Conservation (phyloP, 1,140 invertebrate genomes). For the Philaenus spumarius region DNA sequence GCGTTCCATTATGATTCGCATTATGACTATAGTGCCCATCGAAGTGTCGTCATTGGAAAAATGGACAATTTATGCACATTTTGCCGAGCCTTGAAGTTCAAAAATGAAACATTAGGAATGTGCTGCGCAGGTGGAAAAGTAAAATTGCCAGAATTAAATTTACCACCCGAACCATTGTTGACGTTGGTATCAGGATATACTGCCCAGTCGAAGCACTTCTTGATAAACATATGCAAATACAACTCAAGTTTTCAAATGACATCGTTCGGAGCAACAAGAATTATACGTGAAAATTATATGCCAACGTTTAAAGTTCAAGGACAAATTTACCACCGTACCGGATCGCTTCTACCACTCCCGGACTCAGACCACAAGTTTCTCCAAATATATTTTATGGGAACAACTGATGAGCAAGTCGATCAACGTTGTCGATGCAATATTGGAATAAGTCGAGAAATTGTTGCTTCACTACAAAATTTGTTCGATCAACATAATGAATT, state of each 20-base stretch:
- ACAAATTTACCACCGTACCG: conserved; percentile 33
- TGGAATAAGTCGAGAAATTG: conserved; percentile 34
- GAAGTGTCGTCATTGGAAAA: conserved; percentile 16
- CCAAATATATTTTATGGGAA: conserved; percentile 40
- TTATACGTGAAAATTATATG: conserved; percentile 26
- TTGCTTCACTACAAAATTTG: conserved; percentile 34
- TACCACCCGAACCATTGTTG: background rate
- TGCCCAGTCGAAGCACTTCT: conserved; percentile 22
- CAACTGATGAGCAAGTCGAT: conserved; percentile 38
- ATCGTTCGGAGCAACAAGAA: conserved; percentile 32
- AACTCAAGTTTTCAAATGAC: conserved; percentile 30
- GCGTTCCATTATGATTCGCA: conserved; percentile 23
- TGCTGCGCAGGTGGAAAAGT: conserved; percentile 12
- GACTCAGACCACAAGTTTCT: conserved; percentile 30
- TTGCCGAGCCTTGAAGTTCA: conserved; percentile 13
- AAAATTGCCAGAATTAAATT: conserved; percentile 4
- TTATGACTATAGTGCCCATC: conserved; percentile 22
- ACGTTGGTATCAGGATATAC: conserved; percentile 7
- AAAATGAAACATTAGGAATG: conserved; percentile 11
- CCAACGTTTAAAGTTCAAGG: conserved; percentile 23
- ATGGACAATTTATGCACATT: conserved; percentile 16
- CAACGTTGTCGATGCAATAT: conserved; percentile 33
- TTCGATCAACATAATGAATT: conserved; percentile 39
- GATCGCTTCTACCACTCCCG: conserved; percentile 30
- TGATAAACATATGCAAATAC: conserved; percentile 25